These are phyloP conservation scores for Apeira syringaria DNA, from an alignment of 2,888 invertebrate species.

Conservation along the genomic window DNA sequence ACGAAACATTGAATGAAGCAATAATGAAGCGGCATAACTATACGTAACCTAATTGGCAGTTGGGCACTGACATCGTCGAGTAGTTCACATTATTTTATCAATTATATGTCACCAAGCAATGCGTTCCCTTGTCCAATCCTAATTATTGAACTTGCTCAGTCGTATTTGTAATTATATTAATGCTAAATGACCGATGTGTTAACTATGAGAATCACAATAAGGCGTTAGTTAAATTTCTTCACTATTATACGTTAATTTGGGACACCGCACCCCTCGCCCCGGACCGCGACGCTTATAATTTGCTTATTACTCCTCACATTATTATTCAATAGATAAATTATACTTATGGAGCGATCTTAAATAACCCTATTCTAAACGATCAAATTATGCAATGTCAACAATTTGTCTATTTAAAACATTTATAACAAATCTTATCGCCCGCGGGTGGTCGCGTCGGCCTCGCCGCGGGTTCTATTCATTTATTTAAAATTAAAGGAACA, in stretches of 20 bases:
- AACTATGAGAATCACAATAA: constrained; percentile 79
- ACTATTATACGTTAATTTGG: constrained; percentile 72
- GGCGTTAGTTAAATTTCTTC: constrained; percentile 52
- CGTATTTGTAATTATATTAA: constrained; percentile 66
- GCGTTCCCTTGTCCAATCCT: constrained; percentile 55
- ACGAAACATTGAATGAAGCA: constrained; percentile 55
- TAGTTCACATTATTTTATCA: constrained; percentile 57
- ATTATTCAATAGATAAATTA: constrained; percentile 79
- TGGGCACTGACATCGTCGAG: constrained; percentile 62
- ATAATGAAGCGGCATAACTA: constrained; percentile 47
- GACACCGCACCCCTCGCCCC: constrained; percentile 73
- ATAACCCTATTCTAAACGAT: constrained; percentile 82
- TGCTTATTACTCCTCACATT: constrained; percentile 70
- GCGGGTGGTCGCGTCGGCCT: constrained; percentile 36
- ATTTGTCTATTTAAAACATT: constrained; percentile 77
- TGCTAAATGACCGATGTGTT: constrained; percentile 71
- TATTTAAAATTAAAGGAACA: constrained; percentile 64
- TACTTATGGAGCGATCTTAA: constrained; percentile 83
- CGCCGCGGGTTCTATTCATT: constrained; percentile 38
- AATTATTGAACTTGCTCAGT: constrained; percentile 68
- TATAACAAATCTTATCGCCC: constrained; percentile 69
- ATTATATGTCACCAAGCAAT: constrained; percentile 54
- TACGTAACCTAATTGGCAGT: constrained; percentile 72
- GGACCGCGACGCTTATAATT: constrained; percentile 71
- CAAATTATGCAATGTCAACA: constrained; percentile 81